Evolutionary conservation across 2,113 vertebrate species (phyloP), one percentile per base, ranked within the genome.

Genomic region (Synchiropus splendidus): DNA sequence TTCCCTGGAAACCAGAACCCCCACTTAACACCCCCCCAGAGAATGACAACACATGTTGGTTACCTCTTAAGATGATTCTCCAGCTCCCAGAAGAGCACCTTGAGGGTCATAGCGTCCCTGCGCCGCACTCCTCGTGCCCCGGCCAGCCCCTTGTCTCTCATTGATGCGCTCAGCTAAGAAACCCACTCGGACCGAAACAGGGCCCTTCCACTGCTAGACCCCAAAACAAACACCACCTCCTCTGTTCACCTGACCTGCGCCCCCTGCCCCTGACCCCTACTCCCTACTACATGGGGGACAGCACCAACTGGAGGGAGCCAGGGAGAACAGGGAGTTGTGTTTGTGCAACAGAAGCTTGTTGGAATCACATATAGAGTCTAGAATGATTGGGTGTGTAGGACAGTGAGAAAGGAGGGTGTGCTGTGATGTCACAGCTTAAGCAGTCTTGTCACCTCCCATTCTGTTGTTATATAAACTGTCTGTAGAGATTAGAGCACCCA

Each of bases 31-130:
- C 16, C 6, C 33, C 39, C 48, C 36, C 18, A 1, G 4, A 52
- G 43, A 32, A 40, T 10, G 4, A 39, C 58, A 67, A 51, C 42
- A 65, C 50, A 54, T 39, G 47, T 51, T 46, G 6, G 31, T 80
- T 81, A 83, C 80, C 80, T 83, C 72, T 78, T 79, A 54, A 79
- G 61, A 67, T 75, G 74, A 41, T 70, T 73, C 71, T 83, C 77
- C 65, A 84, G 74, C 47, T 83, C 74, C 75, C 79, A 82, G 70
- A 82, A 78, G 61, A 84, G 61, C 61, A 80, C 58, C 45, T 70
- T 68, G 6, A 81, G 42, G 12, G 75, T 48, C 75, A 72, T 73
- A 52, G 44, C 31, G 48, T 74, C 42, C 50, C 45, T 46, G 61
- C 58, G 62, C 61, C 36, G 65, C 9, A 33, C 59, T 58, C 64